Percentiles rank a stretch among this genome's conserved stretches.
phyloP scores from a whole-genome alignment of 2,797 vertebrate species.

The Myotis findleyi region DNA sequence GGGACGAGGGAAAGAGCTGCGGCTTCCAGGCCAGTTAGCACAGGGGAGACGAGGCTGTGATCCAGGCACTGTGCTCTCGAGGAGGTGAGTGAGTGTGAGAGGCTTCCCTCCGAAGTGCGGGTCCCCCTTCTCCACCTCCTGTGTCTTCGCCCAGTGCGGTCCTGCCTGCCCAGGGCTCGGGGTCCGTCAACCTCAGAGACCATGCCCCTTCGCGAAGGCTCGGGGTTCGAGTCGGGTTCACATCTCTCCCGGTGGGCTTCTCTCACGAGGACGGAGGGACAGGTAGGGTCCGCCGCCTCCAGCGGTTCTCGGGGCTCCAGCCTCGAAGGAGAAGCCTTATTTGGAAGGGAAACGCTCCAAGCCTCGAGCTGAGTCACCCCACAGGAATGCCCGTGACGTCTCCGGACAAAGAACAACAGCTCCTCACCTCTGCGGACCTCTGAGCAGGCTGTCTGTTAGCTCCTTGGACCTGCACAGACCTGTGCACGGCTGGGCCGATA shows the following conservation, averaged over 20 bases:
- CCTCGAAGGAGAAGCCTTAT: background rate
- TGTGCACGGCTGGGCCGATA: fast-evolving
- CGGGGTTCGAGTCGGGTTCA: fast-evolving
- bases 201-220: fast-evolving
- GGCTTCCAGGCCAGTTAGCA: background rate
- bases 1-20: background rate
- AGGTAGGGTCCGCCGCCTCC: background rate
- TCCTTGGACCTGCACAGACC: background rate
- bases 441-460: background rate
- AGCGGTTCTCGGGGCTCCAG: background rate
- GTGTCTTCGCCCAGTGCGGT: too few species aligned
- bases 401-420: conserved; percentile 33
- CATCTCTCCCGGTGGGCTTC: fast-evolving
- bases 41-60: background rate
- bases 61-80: background rate
- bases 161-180: background rate
- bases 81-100: fast-evolving
- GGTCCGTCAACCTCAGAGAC: fast-evolving
- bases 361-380: conserved; percentile 47
- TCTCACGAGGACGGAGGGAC: background rate
- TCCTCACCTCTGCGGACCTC: background rate
- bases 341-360: conserved; percentile 61
- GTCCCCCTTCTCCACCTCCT: background rate
- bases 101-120: background rate
- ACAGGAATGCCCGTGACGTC: conserved; percentile 60